These are phyloP conservation scores for Pleuronectes platessa DNA, from an alignment of 2,113 vertebrate genomes.

Conservation along the genomic window DNA sequence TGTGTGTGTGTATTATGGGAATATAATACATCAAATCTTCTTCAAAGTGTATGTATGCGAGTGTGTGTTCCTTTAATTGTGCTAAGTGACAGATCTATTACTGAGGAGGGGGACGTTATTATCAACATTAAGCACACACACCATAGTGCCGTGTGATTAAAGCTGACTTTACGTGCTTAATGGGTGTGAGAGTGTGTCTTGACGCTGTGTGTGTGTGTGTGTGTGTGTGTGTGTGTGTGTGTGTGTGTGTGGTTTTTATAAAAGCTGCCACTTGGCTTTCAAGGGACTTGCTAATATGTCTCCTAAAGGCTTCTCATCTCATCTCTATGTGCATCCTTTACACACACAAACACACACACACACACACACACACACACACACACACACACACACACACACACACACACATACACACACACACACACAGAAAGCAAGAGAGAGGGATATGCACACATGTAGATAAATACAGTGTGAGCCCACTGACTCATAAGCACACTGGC, in stretches of 20 bases:
- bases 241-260: constrained; percentile 30
- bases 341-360: constrained; percentile 14
- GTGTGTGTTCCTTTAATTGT: constrained; percentile 54
- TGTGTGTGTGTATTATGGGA: not conserved
- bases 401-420: not conserved
- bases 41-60: not conserved
- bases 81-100: constrained; percentile 77
- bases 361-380: constrained; percentile 4
- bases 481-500: not conserved
- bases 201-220: constrained; percentile 16
- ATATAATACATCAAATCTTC: not conserved
- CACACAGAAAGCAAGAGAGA: not conserved
- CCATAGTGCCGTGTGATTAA: constrained; percentile 61
- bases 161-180: constrained; percentile 51
- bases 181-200: constrained; percentile 26
- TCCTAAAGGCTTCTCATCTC: constrained; percentile 63
- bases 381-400: constrained; percentile 19
- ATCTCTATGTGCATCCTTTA: not conserved
- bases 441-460: not conserved
- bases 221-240: constrained; percentile 20
- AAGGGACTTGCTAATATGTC: constrained; percentile 68
- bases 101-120: constrained; percentile 59
- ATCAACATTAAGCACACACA: constrained; percentile 61
- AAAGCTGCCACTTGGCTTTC: constrained; percentile 73
- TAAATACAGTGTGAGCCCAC: not conserved